Conservation (phyloP, 2,888 invertebrate species). For the Orthosia gothica region DNA sequence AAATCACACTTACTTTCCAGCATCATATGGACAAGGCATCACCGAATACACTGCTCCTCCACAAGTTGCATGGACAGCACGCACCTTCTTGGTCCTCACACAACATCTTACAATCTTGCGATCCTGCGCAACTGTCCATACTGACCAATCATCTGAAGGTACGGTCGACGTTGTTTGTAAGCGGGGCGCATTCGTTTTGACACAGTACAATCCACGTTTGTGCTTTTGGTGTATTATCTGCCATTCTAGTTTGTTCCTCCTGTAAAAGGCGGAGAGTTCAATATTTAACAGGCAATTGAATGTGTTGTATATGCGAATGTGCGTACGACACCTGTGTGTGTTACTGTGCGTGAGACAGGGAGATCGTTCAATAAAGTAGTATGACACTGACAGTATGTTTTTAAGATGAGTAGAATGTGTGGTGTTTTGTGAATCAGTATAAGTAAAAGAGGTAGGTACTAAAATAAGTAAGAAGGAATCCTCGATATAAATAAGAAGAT, state of each 20-base stretch:
- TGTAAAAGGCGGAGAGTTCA: constrained; percentile 65
- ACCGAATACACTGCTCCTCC: constrained; percentile 93
- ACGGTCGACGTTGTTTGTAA: constrained; percentile 65
- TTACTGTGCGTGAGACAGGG: too few relatives aligned
- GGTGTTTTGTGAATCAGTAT: not conserved
- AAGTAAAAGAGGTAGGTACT: too few relatives aligned
- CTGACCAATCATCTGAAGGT: constrained; percentile 71
- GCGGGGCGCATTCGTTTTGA: constrained; percentile 87
- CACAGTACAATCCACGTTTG: constrained; percentile 92
- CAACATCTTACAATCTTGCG: constrained; percentile 90
- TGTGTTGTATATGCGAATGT: too few relatives aligned
- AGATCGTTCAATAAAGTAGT: too few relatives aligned
- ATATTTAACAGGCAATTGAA: constrained; percentile 1
- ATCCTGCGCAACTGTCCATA: constrained; percentile 93
- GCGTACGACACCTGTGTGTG: too few relatives aligned
- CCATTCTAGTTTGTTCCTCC: constrained; percentile 81
- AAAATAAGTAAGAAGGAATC: too few relatives aligned
- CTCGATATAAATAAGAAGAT: too few relatives aligned
- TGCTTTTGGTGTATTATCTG: constrained; percentile 89
- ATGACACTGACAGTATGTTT: too few relatives aligned
- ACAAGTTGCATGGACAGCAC: constrained; percentile 90
- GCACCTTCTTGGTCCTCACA: constrained; percentile 77
- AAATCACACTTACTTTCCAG: constrained; percentile 90
- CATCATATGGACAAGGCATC: constrained; percentile 93
- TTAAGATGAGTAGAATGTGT: not conserved